phyloP scores from a whole-genome alignment of 23 tunicate genomes.

The Halocynthia roretzi region DNA sequence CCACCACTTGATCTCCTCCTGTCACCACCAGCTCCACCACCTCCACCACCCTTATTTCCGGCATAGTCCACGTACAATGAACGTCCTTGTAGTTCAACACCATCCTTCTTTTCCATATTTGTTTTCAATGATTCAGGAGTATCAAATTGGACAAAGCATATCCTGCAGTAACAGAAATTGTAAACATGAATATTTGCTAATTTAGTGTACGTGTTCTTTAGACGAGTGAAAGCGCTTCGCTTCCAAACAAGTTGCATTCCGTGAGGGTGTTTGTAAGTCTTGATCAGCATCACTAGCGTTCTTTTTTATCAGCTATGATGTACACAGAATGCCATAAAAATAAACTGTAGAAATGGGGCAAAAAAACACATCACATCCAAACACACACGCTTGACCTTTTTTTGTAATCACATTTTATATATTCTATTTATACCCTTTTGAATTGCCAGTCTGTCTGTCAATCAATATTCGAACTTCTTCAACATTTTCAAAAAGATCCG shows the following conservation, averaged over 20 bases:
- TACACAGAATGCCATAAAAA: not conserved
- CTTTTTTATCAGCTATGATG: no score
- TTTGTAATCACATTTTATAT: not conserved
- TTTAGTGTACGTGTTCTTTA: not conserved
- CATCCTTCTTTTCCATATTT: constrained; percentile 51
- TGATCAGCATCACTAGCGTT: no score
- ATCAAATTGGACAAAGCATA: constrained; percentile 74
- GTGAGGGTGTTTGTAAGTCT: no score
- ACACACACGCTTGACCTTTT: no score
- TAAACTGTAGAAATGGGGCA: not conserved
- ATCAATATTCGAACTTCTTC: constrained; percentile 65
- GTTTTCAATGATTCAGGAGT: constrained; percentile 38
- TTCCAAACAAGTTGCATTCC: not conserved
- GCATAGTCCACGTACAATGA: constrained; percentile 35
- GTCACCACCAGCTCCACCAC: constrained; percentile 39
- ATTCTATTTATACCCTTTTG: constrained; percentile 48
- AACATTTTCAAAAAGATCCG: constrained; percentile 60
- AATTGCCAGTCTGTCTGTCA: constrained; percentile 45
- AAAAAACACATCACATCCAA: no score
- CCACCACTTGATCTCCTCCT: constrained; percentile 42
- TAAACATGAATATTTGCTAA: not conserved
- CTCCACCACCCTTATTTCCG: constrained; percentile 29
- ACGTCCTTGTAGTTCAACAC: constrained; percentile 60
- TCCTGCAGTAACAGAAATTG: constrained; percentile 28
- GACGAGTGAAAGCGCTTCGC: not conserved